Conservation (phyloP, 2,888 invertebrate genomes). For the Athripsodes cinereus region DNA sequence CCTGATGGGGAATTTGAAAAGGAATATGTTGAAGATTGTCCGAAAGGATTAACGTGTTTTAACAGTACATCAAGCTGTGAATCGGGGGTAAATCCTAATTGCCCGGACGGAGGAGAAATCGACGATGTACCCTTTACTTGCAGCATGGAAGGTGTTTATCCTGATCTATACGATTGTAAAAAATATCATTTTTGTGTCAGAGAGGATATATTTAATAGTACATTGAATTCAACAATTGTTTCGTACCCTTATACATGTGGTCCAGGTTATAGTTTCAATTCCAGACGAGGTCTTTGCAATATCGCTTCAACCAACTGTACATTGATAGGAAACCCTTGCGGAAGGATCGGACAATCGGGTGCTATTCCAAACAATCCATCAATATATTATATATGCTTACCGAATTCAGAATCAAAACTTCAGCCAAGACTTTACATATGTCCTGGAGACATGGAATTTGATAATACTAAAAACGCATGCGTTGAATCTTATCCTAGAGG, state of each 20-base stretch:
- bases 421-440: slow-evolving; percentile 8
- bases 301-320: slow-evolving; percentile 3
- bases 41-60: slow-evolving; percentile 10
- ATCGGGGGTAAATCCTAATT: slow-evolving; percentile 11
- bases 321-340: not conserved
- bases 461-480: not conserved
- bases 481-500: slow-evolving; percentile 1
- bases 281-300: not conserved
- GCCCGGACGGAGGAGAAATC: slow-evolving; percentile 1
- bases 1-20: not conserved
- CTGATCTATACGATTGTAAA: slow-evolving; percentile 15
- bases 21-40: not conserved
- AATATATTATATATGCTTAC: slow-evolving; percentile 18
- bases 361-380: slow-evolving; percentile 10
- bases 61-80: slow-evolving; percentile 3
- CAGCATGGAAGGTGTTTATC: slow-evolving; percentile 16
- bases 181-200: slow-evolving; percentile 21
- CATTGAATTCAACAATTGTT: no score
- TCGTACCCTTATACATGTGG: not conserved
- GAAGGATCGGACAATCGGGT: slow-evolving; percentile 5
- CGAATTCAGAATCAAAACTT: not conserved
- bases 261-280: slow-evolving; percentile 4
- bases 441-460: not conserved
- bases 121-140: no score
- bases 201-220: no score